Base-by-base conservation (phyloP, 2,888 invertebrate species). In the Lumbricus terrestris region DNA sequence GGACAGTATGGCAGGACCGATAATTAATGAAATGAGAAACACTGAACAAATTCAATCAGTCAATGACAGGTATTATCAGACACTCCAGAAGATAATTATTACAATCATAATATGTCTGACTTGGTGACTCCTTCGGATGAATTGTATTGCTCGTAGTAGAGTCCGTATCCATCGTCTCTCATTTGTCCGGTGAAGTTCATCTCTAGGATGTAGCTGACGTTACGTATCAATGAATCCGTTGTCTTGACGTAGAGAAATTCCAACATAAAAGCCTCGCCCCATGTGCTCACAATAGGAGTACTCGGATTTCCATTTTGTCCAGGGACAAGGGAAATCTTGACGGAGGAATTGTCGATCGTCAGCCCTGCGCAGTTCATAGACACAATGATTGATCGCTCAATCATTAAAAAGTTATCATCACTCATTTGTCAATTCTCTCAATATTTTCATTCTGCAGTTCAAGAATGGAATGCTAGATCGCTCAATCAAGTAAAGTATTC, bases 101-200 rank as follows among this genome's bases (percentile, higher is more conserved):
- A 40, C n/a, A n/a, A n/a, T n/a, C n/a, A n/a, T n/a, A 90, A 35
- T 2, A 69, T 29, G n/a, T n/a, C 42, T 42, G n/a, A 90, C 90
- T 83, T 85, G 42, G 82, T 88, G 33, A 20, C 3, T 82, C 88
- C 90, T 11, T 88, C 69, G 1, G 35, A n/a, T 34, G 34, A 90
- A 6, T 5, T 40, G 54, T 91, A 91, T 33, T 34, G 38, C 69
- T 91, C 91, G 89, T 90, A 91, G 38, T 91, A 91, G 29, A 91
- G 89, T 29, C 91, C 91, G 23, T 90, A 82, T 47, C 47, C 47
- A 29, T 88, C 88, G n/a, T 47, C 6, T 11, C 88, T 16, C 88
- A 91, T 88, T 20, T 40, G 82, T 82, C 90, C 90, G 4, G 29
- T 90, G 89, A 90, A 91, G 35, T 29, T 82, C 20, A 88, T 54